Evolutionary conservation across 1,140 invertebrate genomes (phyloP).

Genomic region (Drosophila nigromelanica): DNA sequence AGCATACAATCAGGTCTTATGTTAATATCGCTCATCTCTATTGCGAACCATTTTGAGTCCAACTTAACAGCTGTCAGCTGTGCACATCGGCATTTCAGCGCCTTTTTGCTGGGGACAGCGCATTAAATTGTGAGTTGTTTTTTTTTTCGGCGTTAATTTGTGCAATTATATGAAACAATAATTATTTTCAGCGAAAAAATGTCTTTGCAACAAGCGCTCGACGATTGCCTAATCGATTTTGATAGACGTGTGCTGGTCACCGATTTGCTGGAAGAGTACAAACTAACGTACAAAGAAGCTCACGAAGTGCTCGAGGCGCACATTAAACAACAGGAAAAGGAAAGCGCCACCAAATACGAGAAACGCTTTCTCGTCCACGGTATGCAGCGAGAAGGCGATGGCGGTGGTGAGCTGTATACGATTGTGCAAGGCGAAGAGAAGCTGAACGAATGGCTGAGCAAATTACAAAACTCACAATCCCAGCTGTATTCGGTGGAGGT

Average conservation of each 20-base stretch:
- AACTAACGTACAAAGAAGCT: constrained; percentile 71
- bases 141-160: not conserved
- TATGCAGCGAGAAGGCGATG: constrained; percentile 26
- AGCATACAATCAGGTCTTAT: not conserved
- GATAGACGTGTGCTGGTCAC: constrained; percentile 72
- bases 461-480: constrained; percentile 65
- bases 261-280: constrained; percentile 74
- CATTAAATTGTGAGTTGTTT: constrained; percentile 6
- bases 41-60: constrained; percentile 8
- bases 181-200: constrained; percentile 32
- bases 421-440: constrained; percentile 67
- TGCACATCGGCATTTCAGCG: constrained; percentile 35
- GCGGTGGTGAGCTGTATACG: constrained; percentile 56
- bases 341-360: constrained; percentile 47
- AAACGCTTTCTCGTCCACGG: constrained; percentile 73
- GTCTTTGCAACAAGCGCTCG: constrained; percentile 66
- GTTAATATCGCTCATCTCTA: constrained; percentile 15
- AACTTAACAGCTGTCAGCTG: constrained; percentile 45
- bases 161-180: not conserved
- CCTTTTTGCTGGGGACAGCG: constrained; percentile 33
- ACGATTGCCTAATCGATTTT: constrained; percentile 74
- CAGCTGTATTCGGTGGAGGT: constrained; percentile 74
- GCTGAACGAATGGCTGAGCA: constrained; percentile 65
- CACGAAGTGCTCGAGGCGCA: constrained; percentile 57
- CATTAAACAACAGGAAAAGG: constrained; percentile 51